Evolutionary conservation across 2,888 invertebrate species (phyloP), one percentile per base, ranked within the genome.

Genomic region (Lithophane semibrunnea): DNA sequence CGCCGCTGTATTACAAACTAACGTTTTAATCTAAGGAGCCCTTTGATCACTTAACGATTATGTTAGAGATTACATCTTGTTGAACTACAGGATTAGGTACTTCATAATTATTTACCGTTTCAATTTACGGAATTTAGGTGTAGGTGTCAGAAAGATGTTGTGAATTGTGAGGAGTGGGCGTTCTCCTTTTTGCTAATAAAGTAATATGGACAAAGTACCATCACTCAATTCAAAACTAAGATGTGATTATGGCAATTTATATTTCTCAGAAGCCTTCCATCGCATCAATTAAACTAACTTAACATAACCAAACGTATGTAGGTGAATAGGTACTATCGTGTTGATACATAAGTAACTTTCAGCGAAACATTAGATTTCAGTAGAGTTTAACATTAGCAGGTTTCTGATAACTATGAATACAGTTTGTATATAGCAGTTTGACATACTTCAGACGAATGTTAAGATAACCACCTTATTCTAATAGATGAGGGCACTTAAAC

Each of bases 21-120:
- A 77, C 73, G 49, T 60, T 84, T 42, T 73, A 73, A 75, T 84
- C 37, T 72, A 42, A 63, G n/a, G 58, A 65, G 54, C 77, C 49
- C 65, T 85, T 85, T 61, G 76, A 71, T 82, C 65, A 60, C 44
- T 64, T 73, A 73, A 71, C 44, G 73, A 85, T 83, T 72, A 72
- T 81, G 83, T 83, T 61, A 13, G n/a, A 70, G 76, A 80, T 83
- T 37, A 73, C 52, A 73, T 77, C 82, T 81, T 56, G 73, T 61
- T 71, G 64, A 71, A 68, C 44, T 61, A 71, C 37, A 24, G 70
- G 49, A 83, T 83, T 63, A 64, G 42, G 42, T 58, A n/a, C 60
- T 70, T 66, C 16, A 24, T 81, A 65, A 52, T 58, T 29, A 82
- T 68, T 71, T 70, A 63, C 24, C 21, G 52, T 68, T 67, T 63